Base-by-base conservation (phyloP, 2,113 vertebrate species). In the Pelmatolapia mariae region DNA sequence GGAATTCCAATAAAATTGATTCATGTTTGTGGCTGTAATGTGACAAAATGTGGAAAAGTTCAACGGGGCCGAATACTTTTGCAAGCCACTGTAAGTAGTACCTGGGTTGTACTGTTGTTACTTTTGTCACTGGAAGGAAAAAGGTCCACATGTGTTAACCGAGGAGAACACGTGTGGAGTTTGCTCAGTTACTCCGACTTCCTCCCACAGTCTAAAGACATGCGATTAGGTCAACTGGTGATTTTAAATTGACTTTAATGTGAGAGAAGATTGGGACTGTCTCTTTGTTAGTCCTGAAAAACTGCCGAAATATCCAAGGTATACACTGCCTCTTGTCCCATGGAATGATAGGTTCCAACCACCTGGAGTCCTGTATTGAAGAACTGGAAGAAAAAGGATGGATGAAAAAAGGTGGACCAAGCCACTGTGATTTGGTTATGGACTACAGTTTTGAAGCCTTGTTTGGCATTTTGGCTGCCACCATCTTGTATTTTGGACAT, bases 171-270 rank as follows among this genome's bases (percentile, higher is more conserved):
- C 1, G 0, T 2, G 10, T 66, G 33, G 10, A 66, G 33, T 66
- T 66, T 66, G 0, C 61, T 38, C 38, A 66, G 3, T 13, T 13
- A 22, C 33, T 66, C 0, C 1, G 2, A n/a, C 61, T 8, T 66
- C 61, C 61, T 22, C 19, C 61, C 19, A 38, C 61, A 66, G 3
- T 38, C 19, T 66, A 66, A 38, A 22, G 33, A 66, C 61, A 66
- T 13, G 33, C 10, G 0, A 66, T 38, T 22, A 66, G 3, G 33
- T 66, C 4, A 66, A 38, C 61, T 66, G 33, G 61, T 66, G 19
- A 38, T 66, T 66, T 36, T 66, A 66, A 66, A 38, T 66, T 38
- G 61, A 38, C 61, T 66, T 66, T n/a, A 36, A 63, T 63, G 31
- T 63, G 18, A 12, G 59, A 11, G 10, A 63, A 36, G 33, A 5